Conservation (phyloP, 2,797 vertebrate genomes). For the Paedocypris micromegethes region DNA sequence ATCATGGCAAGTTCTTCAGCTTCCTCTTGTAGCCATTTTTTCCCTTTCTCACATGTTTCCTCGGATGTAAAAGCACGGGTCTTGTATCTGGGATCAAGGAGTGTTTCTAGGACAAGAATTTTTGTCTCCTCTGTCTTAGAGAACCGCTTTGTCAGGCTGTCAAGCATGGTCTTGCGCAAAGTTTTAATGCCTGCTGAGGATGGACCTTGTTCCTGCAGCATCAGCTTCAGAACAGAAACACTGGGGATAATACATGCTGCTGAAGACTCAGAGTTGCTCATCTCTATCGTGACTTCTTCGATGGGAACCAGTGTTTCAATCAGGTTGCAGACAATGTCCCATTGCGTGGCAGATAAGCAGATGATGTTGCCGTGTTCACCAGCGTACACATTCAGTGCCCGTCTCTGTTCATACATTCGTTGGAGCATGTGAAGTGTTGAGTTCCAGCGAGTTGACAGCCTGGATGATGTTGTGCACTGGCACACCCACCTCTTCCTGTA, state of each 20-base stretch:
- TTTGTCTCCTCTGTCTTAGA: neutral
- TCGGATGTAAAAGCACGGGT: neutral
- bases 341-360: neutral
- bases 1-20: no score
- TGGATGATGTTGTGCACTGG: conserved; percentile 3
- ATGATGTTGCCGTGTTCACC: neutral
- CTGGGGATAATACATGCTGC: neutral
- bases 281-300: neutral
- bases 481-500: conserved; percentile 9
- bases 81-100: neutral
- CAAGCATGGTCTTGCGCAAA: neutral
- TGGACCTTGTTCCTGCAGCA: neutral
- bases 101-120: no score
- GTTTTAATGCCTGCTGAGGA: conserved; percentile 17
- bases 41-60: neutral
- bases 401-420: conserved; percentile 1
- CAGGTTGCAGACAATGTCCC: neutral
- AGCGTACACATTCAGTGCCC: neutral
- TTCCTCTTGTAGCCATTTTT: neutral
- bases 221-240: neutral
- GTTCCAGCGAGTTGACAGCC: neutral
- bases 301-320: conserved; percentile 1
- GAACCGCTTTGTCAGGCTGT: neutral
- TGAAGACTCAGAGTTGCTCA: neutral
- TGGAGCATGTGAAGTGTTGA: neutral